Percentiles rank a stretch among this genome's conserved stretches.
phyloP scores from a whole-genome alignment of 2,797 vertebrate species.

The Psittacula echo region DNA sequence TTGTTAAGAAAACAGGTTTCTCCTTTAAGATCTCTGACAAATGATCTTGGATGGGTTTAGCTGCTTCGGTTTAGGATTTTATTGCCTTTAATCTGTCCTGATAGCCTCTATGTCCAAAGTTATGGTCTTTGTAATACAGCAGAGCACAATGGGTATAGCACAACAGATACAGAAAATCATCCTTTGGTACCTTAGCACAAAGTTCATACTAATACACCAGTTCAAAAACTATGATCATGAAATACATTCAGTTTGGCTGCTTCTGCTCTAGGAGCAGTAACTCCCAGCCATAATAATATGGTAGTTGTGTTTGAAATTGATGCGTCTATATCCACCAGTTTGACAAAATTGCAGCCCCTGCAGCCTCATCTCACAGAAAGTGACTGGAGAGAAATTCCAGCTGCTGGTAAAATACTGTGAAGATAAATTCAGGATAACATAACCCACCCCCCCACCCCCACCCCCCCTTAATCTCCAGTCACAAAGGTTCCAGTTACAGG shows the following conservation, averaged over 20 bases:
- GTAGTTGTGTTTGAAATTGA: neutral
- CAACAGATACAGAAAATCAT: neutral
- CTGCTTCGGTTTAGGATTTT: neutral
- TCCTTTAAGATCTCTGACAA: neutral
- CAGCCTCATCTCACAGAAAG: neutral
- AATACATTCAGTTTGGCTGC: neutral
- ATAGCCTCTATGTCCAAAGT: neutral
- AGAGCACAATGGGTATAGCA: neutral
- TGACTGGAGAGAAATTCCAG: neutral
- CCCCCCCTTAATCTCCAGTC: neutral
- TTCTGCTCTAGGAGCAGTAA: neutral
- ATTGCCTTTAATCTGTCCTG: neutral
- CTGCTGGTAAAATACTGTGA: neutral
- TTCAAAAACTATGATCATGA: neutral
- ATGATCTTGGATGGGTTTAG: neutral
- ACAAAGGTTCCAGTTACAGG: neutral
- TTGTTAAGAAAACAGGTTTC: slow-evolving; percentile 33
- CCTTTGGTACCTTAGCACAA: neutral
- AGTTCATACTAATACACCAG: neutral
- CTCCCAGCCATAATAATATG: neutral
- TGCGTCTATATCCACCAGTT: neutral
- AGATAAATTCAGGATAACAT: neutral
- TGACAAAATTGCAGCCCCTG: neutral
- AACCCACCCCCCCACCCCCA: accelerated
- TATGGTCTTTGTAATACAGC: neutral